Percentiles rank a stretch among this genome's conserved stretches.
Conservation (phyloP, 2,113 vertebrate genomes). For the human (Homo sapiens) region GRCh38 chr2:187047501-187048000, state of each 20-base stretch:
- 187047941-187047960: background rate
- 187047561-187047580: accelerated
- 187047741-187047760: background rate
- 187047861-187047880: background rate
- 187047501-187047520: background rate
- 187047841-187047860: background rate
- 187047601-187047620: background rate
- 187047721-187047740: background rate
- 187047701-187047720: background rate
- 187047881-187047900: background rate
- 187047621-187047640: background rate
- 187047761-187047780: background rate
- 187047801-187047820: background rate
- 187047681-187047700: background rate
- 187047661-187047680: background rate
- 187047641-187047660: background rate
- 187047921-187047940: background rate
- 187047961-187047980: background rate
- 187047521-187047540: background rate
- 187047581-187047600: background rate
- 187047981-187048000: background rate
- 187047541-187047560: background rate
- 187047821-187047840: background rate
- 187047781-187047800: background rate
- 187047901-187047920: background rate